Evolutionary conservation across 2,113 vertebrate species (phyloP), one percentile per base, ranked within the genome.

Genomic region (Datnioides undecimradiatus): DNA sequence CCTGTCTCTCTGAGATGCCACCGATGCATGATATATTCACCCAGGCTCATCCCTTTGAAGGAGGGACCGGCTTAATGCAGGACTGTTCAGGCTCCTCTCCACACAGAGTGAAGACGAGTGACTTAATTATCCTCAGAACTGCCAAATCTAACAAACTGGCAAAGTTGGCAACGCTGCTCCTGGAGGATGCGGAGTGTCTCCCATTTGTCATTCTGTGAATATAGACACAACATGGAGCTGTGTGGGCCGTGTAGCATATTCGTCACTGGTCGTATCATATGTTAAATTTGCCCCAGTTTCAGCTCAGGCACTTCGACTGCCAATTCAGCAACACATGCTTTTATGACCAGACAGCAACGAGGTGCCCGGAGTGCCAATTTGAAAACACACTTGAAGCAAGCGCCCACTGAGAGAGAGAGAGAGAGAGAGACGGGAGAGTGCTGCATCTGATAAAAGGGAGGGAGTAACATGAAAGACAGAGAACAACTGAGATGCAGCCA

Each of bases 291-390:
- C 6, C 4, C 55, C 29, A 11, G 25, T 23, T 23, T 38, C 34
- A 60, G 7, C 58, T 62, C 52, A 34, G 19, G 10, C 59, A 59
- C 38, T 19, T 60, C 1, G 3, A 52, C 41, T 36, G 57, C 41
- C 12, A 59, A 52, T 65, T 75, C 59, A 43, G 4, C 34, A 34
- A 51, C 31, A 36, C 51, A 59, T 21, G 23, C 54, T 66, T 66
- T 54, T 27, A 49, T 46, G n/a, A 46, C 6, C 17, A 8, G 29
- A 21, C 45, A 23, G 75, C 40, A 33, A 8, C 11, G 43, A 60
- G n/a, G 34, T 17, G 65, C 65, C 72, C 8, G 6, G 54, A 48
- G 77, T 33, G 52, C 31, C 72, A 80, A 55, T 71, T 70, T 75
- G 66, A n/a, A 36, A 41, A 38, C 57, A 43, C 48, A 21, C 46